Base-by-base conservation (phyloP, 2,888 invertebrate species). In the Tineola bisselliella region DNA sequence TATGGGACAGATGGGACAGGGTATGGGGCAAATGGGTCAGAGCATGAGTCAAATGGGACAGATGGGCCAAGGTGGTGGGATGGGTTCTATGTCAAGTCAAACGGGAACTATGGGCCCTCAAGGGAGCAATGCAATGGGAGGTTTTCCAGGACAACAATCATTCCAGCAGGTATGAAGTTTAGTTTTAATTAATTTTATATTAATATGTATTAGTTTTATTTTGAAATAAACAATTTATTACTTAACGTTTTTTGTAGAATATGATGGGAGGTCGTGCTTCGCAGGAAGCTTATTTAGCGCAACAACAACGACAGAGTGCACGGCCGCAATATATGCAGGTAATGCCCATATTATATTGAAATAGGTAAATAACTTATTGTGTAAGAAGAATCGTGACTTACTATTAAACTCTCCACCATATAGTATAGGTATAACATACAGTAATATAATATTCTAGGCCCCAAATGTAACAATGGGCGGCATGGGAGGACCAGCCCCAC, bases 401-500 rank as follows among this genome's bases (percentile, higher is more conserved):
- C n/a, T n/a, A n/a, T n/a, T n/a, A n/a, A n/a, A n/a, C n/a, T n/a
- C n/a, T n/a, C n/a, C n/a, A n/a, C n/a, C n/a, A n/a, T n/a, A n/a
- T n/a, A n/a, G n/a, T n/a, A n/a, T n/a, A n/a, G n/a, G n/a, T n/a
- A n/a, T n/a, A n/a, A n/a, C n/a, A n/a, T n/a, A n/a, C n/a, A n/a
- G n/a, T n/a, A n/a, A n/a, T n/a, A n/a, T 44, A 44, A n/a, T 10
- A 38, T 54, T 54, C 25, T 54, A 92, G 84, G 92, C 94, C 2
- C 94, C 95, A 1, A 95, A 95, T 74, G 95, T 95, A 1, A 94
- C 94, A 0, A 95, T 95, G 95, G 92, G 91, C 61, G 88, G 91
- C 0, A 92, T 92, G 90, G 91, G 91, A 61, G 93, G 92, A 8
- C 92, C 93, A 0, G 93, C 94, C 11, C 93, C 94, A 0, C 93